Base-by-base conservation (phyloP, 2,113 vertebrate species). In the Recurvirostra avosetta region DNA sequence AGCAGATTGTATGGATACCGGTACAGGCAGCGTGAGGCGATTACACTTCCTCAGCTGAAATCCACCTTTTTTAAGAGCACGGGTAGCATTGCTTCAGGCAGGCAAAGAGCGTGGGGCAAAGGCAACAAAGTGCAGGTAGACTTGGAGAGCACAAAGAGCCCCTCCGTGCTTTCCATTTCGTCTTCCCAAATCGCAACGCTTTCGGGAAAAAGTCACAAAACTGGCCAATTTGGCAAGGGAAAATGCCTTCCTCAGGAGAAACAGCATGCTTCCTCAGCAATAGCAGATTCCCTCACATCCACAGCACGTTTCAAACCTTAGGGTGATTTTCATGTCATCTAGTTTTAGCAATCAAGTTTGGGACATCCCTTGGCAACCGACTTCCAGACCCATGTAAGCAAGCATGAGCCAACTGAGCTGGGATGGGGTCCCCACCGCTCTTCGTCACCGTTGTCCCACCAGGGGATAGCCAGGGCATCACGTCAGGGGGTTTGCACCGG, bases 381-480 rank as follows among this genome's bases (percentile, higher is more conserved):
- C 38, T 72, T 81, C 34, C 18, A 77, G 71, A 79, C 5, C 62
- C 65, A 15, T 63, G 32, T 6, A 29, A 79, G 43, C 30, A 52
- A 79, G 32, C 21, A 45, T 0, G 0, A 22, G 7, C 30, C 41
- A 75, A 34, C 79, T 75, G 79, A 67, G 38, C 90, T 55, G 53
- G n/a, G 68, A 43, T 2, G 2, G 7, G 18, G 15, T 2, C 6
- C 4, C 40, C 49, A 36, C 17, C 0, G 0, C 8, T 38, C 15
- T 23, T 56, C 1, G 0, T 23, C 7, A 29, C 22, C 1, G 0
- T 22, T 7, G 1, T 8, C 47, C 29, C 2, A 0, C 32, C 0
- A 0, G 20, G 59, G 21, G 12, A 72, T 18, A 59, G 15, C 3
- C 0, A 0, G 16, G 9, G 3, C 41, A 8, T 55, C 38, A 8